Percentiles rank a stretch among this genome's conserved stretches.
Evolutionary conservation across 2,797 vertebrate species (phyloP).

Genomic region (Gallinago solitaria): DNA sequence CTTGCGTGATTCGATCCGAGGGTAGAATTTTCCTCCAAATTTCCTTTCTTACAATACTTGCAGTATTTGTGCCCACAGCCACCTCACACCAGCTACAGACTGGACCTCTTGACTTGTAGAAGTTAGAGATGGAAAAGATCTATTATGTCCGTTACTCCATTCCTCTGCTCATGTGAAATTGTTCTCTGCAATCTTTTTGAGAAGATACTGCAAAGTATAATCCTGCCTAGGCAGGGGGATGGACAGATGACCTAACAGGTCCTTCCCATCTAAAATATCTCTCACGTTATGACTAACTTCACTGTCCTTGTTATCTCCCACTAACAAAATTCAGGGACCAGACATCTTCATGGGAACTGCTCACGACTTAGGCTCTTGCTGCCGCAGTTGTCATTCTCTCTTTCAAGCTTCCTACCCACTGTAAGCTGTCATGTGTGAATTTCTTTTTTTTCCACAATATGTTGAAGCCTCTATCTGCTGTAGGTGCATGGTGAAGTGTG

Average conservation of each 20-base stretch:
- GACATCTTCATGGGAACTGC: background rate
- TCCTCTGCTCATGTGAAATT: slow-evolving; percentile 60
- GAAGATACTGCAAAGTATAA: slow-evolving; percentile 49
- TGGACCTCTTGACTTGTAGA: slow-evolving; percentile 29
- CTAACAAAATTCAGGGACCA: slow-evolving; percentile 18
- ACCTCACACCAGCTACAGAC: background rate
- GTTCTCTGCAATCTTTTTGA: slow-evolving; percentile 50
- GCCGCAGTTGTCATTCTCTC: background rate
- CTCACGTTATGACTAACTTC: slow-evolving; percentile 41
- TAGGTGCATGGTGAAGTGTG: background rate
- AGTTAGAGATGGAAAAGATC: slow-evolving; percentile 70
- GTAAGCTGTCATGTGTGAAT: background rate
- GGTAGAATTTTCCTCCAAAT: background rate
- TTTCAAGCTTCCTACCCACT: background rate
- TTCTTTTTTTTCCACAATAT: background rate
- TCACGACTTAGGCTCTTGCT: background rate
- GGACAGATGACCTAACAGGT: slow-evolving; percentile 56
- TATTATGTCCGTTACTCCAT: slow-evolving; percentile 66
- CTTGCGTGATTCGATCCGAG: background rate
- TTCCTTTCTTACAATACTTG: background rate
- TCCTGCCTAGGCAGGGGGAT: slow-evolving; percentile 44
- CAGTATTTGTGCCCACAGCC: background rate
- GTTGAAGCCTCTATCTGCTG: background rate
- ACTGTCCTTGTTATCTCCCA: slow-evolving; percentile 52
- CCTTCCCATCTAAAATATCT: slow-evolving; percentile 72